Evolutionary conservation across 2,888 invertebrate genomes (phyloP).

Genomic region (Oxyscelio sp.): DNA sequence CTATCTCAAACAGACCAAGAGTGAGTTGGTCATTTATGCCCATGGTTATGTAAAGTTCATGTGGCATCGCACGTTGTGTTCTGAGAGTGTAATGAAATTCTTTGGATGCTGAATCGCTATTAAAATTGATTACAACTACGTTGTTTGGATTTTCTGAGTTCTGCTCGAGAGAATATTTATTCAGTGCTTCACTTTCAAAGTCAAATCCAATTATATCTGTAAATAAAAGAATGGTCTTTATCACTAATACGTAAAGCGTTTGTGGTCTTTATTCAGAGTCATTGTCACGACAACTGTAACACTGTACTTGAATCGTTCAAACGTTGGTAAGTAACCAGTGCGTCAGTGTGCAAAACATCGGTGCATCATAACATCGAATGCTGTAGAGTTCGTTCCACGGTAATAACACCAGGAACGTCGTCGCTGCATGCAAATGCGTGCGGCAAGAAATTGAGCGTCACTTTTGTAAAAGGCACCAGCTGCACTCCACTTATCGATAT

Average conservation of each 20-base stretch:
- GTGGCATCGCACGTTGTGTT: conserved; percentile 70
- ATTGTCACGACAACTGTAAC: conserved; percentile 61
- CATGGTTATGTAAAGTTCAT: conserved; percentile 37
- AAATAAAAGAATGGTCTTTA: conserved; percentile 67
- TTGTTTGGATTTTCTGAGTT: conserved; percentile 56
- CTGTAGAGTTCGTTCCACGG: background rate
- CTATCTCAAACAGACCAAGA: conserved; percentile 32
- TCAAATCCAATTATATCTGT: conserved; percentile 78
- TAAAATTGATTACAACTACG: conserved; percentile 83
- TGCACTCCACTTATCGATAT: conserved; percentile 1
- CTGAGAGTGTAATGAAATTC: conserved; percentile 83
- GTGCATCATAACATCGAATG: conserved; percentile 35
- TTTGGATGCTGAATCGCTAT: conserved; percentile 75
- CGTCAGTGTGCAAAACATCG: conserved; percentile 10
- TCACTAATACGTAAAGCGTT: conserved; percentile 49
- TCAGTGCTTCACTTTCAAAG: conserved; percentile 82
- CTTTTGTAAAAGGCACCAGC: background rate
- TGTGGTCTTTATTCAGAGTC: conserved; percentile 56
- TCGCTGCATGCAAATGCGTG: conserved; percentile 44
- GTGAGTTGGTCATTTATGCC: conserved; percentile 15
- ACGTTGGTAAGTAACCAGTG: conserved; percentile 27
- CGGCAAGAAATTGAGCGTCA: conserved; percentile 15
- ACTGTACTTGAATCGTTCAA: conserved; percentile 26
- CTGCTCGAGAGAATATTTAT: conserved; percentile 77
- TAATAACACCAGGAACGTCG: conserved; percentile 1